Conservation (phyloP, 2,797 vertebrate genomes). For the Poeciliopsis paucimaculata region DNA sequence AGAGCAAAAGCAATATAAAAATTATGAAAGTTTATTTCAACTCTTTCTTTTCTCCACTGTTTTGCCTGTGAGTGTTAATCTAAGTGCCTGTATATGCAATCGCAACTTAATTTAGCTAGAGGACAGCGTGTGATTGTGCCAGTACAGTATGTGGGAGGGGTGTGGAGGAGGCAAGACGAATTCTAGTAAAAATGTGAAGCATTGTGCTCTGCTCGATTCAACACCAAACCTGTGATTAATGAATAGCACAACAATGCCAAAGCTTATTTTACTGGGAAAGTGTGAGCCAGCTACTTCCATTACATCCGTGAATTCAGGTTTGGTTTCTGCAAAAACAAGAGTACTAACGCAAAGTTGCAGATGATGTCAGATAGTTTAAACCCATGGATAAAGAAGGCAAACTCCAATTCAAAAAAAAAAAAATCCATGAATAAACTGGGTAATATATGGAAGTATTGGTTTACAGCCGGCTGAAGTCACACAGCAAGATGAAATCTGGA, state of each 20-base stretch:
- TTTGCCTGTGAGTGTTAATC: conserved; percentile 14
- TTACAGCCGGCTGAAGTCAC: conserved; percentile 37
- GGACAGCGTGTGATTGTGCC: conserved; percentile 63
- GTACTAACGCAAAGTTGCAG: neutral
- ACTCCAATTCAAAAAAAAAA: neutral
- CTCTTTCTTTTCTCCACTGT: neutral
- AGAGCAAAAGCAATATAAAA: neutral
- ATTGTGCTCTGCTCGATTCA: conserved; percentile 68
- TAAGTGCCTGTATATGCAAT: conserved; percentile 7
- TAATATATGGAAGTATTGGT: conserved; percentile 44
- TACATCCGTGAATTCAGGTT: conserved; percentile 43
- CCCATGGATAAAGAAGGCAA: conserved; percentile 1
- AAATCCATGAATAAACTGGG: conserved; percentile 38
- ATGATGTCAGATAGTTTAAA: conserved; percentile 24
- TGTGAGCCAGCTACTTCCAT: conserved; percentile 63
- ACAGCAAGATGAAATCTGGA: conserved; percentile 35
- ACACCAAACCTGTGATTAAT: conserved; percentile 72
- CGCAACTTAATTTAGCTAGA: conserved; percentile 57
- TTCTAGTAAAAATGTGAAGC: conserved; percentile 64
- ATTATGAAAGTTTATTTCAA: neutral
- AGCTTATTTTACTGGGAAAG: conserved; percentile 61
- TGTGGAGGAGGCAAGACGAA: conserved; percentile 61
- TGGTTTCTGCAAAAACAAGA: conserved; percentile 22
- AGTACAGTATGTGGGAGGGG: conserved; percentile 56
- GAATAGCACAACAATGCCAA: conserved; percentile 61